Conservation (phyloP, 2,888 invertebrate genomes). For the Tipula helvola region DNA sequence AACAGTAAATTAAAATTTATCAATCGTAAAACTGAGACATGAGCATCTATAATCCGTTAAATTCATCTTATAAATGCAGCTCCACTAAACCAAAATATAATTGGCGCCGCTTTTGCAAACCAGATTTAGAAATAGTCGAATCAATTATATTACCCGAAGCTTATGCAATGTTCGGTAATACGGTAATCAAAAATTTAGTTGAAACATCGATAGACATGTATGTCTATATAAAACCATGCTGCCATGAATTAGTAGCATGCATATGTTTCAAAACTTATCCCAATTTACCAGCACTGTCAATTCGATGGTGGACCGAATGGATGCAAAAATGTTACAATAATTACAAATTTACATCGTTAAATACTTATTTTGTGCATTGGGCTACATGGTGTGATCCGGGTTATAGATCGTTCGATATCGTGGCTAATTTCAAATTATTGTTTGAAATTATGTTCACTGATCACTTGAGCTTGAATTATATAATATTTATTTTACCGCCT, state of each 20-base stretch:
- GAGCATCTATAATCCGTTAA: background rate
- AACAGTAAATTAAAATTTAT: too few species aligned
- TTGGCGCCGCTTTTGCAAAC: background rate
- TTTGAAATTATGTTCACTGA: slow-evolving; percentile 11
- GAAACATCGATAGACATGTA: background rate
- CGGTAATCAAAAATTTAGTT: background rate
- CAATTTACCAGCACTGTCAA: slow-evolving; percentile 41
- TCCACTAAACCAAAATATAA: background rate
- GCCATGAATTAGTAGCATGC: slow-evolving; percentile 21
- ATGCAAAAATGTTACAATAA: slow-evolving; percentile 38
- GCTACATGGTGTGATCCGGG: slow-evolving; percentile 23
- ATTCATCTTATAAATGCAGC: background rate
- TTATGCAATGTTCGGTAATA: background rate
- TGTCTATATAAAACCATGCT: background rate
- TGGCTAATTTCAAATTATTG: background rate
- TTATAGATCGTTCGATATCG: background rate
- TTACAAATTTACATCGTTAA: slow-evolving; percentile 20
- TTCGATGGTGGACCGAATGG: slow-evolving; percentile 46
- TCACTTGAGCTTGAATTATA: slow-evolving; percentile 9
- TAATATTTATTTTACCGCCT: slow-evolving; percentile 11
- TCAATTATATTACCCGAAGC: background rate
- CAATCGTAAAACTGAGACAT: too few species aligned
- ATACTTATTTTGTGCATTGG: slow-evolving; percentile 48
- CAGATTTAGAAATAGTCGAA: background rate
- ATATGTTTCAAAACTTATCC: slow-evolving; percentile 39